phyloP scores from a whole-genome alignment of 2,888 invertebrate species.

The Drosophila anceps region DNA sequence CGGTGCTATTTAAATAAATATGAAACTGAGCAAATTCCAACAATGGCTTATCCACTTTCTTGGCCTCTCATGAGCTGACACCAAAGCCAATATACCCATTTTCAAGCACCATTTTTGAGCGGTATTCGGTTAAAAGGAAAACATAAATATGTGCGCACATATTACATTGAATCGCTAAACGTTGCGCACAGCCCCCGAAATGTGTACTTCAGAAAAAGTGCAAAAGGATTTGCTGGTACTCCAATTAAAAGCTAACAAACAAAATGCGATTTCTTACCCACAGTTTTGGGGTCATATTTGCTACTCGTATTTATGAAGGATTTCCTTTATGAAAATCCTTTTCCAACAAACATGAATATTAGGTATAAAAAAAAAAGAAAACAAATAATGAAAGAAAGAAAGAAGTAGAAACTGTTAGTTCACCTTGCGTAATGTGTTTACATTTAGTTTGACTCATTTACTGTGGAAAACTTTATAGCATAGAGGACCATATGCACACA shows the following conservation, averaged over 20 bases:
- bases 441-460: background rate
- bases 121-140: background rate
- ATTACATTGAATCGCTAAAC: slow-evolving; percentile 19
- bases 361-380: background rate
- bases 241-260: slow-evolving; percentile 36
- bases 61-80: background rate
- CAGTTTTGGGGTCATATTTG: slow-evolving; percentile 20
- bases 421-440: background rate
- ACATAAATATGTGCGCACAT: slow-evolving; percentile 5
- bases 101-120: rapidly evolving
- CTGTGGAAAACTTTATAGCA: background rate
- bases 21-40: no score
- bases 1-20: no score
- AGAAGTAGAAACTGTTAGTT: background rate
- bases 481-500: background rate
- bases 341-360: background rate
- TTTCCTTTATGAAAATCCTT: background rate
- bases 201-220: slow-evolving; percentile 11
- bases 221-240: slow-evolving; percentile 18
- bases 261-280: slow-evolving; percentile 11
- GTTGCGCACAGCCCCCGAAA: background rate
- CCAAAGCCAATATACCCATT: background rate
- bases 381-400: no score
- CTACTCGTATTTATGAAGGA: background rate
- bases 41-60: no score